phyloP scores from a whole-genome alignment of 2,888 invertebrate species.

The Ypsolopha scabrella region DNA sequence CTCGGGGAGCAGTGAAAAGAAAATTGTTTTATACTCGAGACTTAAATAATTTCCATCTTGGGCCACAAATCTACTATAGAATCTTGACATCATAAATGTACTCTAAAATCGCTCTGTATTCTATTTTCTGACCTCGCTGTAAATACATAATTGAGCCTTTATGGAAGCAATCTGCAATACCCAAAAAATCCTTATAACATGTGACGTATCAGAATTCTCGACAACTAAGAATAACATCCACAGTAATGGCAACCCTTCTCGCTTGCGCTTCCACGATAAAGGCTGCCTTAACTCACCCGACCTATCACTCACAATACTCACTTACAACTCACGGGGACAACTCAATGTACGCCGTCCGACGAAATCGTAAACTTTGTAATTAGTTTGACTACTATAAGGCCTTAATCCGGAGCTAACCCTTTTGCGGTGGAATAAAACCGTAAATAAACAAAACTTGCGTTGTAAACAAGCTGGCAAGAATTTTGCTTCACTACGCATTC shows the following conservation, averaged over 20 bases:
- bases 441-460: conserved; percentile 1
- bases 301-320: conserved; percentile 16
- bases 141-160: no score
- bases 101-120: no score
- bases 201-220: no score
- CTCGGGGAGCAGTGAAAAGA: neutral
- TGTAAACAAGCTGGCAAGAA: conserved; percentile 1
- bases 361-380: conserved; percentile 43
- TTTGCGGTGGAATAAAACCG: neutral
- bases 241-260: no score
- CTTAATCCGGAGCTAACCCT: conserved; percentile 16
- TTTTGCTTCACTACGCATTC: conserved; percentile 1
- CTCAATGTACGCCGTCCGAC: conserved; percentile 31
- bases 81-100: no score
- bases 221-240: no score
- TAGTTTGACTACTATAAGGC: conserved; percentile 24
- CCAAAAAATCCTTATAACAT: no score
- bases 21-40: neutral
- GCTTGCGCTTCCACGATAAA: no score
- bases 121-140: no score
- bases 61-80: no score
- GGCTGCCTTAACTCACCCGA: neutral
- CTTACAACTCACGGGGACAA: conserved; percentile 14
- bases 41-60: no score
- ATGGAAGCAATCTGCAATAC: no score